A percentile compares a stretch with the other conserved stretches of the same genome.
Conservation (phyloP, 2,113 vertebrate species). For the Sigmodon hispidus region DNA sequence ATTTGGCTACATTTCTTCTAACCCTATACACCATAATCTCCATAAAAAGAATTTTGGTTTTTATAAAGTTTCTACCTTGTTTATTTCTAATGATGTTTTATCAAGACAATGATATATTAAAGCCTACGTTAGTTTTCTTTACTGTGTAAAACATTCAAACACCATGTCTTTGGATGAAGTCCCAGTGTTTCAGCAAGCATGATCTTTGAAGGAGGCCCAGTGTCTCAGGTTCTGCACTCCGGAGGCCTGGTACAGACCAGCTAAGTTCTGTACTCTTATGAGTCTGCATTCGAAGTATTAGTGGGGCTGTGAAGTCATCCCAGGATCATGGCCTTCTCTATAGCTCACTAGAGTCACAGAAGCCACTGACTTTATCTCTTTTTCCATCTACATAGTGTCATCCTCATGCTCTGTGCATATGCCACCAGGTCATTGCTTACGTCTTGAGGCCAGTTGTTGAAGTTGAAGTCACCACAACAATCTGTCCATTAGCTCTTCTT, state of each 20-base stretch:
- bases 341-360: not conserved
- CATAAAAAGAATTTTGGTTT: not conserved
- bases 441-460: not conserved
- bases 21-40: not conserved
- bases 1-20: conserved; percentile 28
- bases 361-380: not conserved
- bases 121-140: not conserved
- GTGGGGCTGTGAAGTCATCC: not conserved
- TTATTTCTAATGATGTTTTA: conserved; percentile 3
- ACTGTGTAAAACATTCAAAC: not conserved
- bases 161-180: not conserved
- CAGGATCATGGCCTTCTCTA: not conserved
- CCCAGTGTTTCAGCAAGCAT: not conserved
- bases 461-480: not conserved
- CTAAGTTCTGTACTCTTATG: not conserved
- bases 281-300: not conserved
- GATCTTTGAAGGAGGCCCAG: not conserved
- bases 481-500: not conserved
- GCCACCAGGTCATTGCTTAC: not conserved
- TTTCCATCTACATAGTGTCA: not conserved
- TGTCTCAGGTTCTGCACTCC: not conserved
- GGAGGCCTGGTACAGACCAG: not conserved
- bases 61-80: not conserved
- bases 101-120: not conserved
- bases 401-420: not conserved